A percentile compares a stretch with the other conserved stretches of the same genome.
phyloP scores from a whole-genome alignment of 2,797 vertebrate genomes.

The Glossophaga mutica region DNA sequence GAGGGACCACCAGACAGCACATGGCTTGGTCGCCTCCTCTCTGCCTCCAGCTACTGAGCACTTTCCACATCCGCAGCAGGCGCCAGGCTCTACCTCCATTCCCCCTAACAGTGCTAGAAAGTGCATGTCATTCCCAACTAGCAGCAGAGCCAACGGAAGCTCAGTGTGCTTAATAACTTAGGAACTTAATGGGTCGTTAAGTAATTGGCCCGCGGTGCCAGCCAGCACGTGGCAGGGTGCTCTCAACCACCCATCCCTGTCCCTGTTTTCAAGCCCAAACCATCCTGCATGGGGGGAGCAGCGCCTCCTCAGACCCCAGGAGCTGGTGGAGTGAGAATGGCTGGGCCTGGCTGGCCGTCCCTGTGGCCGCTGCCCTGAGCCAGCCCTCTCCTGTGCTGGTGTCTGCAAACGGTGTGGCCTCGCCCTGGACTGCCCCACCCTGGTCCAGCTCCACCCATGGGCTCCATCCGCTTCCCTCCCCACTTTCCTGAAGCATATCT shows the following conservation, averaged over 20 bases:
- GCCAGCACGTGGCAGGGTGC: background rate
- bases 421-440: background rate
- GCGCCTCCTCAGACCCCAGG: background rate
- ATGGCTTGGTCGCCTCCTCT: background rate
- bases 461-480: fast-evolving
- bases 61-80: fast-evolving
- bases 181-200: no score
- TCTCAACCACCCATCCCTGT: background rate
- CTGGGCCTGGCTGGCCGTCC: background rate
- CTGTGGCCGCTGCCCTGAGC: background rate
- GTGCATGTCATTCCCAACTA: background rate
- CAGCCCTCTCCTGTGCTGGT: background rate
- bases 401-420: background rate
- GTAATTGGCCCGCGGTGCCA: background rate
- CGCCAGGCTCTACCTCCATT: fast-evolving
- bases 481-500: background rate
- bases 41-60: background rate
- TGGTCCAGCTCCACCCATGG: fast-evolving
- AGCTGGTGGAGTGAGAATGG: background rate
- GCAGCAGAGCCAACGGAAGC: background rate
- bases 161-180: background rate
- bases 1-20: fast-evolving
- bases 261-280: background rate
- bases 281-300: background rate
- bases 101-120: background rate